Base-by-base conservation (phyloP, 2,888 invertebrate species). In the Allacma fusca region DNA sequence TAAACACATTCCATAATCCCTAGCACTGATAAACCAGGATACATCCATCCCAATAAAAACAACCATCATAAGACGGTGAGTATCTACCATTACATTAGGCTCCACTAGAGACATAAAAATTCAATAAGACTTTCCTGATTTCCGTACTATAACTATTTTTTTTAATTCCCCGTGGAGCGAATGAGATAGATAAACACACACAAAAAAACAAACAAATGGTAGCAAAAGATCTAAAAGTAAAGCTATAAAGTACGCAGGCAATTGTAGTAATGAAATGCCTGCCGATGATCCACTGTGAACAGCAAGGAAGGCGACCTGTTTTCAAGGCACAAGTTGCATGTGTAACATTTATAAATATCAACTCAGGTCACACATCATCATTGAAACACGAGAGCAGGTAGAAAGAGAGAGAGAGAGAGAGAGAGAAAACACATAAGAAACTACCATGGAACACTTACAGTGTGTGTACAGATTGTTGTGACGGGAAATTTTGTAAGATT, bases 271-370 rank as follows among this genome's bases (percentile, higher is more conserved):
- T 50, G 50, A 50, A 50, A 50, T 50, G 50, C n/a, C 16, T n/a
- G 5, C 1, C n/a, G 5, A 34, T 50, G 50, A 50, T 50, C 50
- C 4, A 9, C 50, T 50, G 16, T 50, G 62, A 24, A 24, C 23
- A 62, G 24, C 4, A 26, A 24, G 62, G 12, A 24, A 62, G 16
- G 62, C 9, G 23, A 62, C 9, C 1, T 9, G 50, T 50, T 50
- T 50, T n/a, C 50, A 50, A n/a, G 16, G 40, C 40, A 50, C 2
- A 50, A 50, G 26, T 62, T 62, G 62, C 62, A 62, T 62, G 62
- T 24, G 62, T 62, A 62, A 62, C 21, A 24, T 62, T 62, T 62
- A 62, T 62, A 62, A 62, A 62, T 62, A 62, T 24, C n/a, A 9
- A 26, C 23, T 12, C 62, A 62, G 7, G 62, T 62, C 62, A n/a